phyloP scores from a whole-genome alignment of 2,888 invertebrate species.

The Xylota segnis region DNA sequence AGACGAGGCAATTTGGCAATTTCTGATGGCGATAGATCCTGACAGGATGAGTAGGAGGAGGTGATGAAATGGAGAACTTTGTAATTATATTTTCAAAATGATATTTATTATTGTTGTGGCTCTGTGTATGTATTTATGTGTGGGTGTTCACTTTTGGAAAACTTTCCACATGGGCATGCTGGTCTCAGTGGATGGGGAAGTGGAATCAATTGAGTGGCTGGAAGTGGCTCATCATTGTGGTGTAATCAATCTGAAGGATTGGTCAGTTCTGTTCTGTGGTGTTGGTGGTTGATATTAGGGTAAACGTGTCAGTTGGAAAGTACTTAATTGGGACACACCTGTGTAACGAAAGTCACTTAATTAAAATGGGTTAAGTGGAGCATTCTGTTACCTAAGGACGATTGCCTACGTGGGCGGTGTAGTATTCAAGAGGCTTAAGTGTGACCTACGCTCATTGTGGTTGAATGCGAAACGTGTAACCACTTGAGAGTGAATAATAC shows the following conservation, averaged over 20 bases:
- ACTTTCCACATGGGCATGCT: not conserved
- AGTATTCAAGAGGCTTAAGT: not conserved
- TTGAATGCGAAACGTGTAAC: slow-evolving; percentile 13
- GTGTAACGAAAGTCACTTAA: slow-evolving; percentile 32
- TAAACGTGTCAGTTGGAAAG: not conserved
- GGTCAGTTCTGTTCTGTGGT: not conserved
- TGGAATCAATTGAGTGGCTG: slow-evolving; percentile 12
- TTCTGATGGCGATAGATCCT: slow-evolving; percentile 79
- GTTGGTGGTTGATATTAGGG: not conserved
- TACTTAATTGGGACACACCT: slow-evolving; percentile 31
- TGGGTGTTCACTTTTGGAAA: slow-evolving; percentile 55
- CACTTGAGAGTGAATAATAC: slow-evolving; percentile 3
- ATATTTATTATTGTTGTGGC: slow-evolving; percentile 28
- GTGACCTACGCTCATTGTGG: not conserved
- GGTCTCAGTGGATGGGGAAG: not conserved
- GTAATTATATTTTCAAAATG: slow-evolving; percentile 40
- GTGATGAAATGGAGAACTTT: slow-evolving; percentile 36
- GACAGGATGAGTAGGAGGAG: slow-evolving; percentile 3
- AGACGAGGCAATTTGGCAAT: slow-evolving; percentile 83
- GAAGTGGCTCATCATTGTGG: slow-evolving; percentile 21
- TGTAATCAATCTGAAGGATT: slow-evolving; percentile 14
- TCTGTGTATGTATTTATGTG: not conserved
- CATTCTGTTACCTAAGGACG: slow-evolving; percentile 19
- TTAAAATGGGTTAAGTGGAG: slow-evolving; percentile 22
- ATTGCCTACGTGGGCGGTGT: slow-evolving; percentile 6